Evolutionary conservation across 2,113 vertebrate species (phyloP).

Genomic region (Neomonachus schauinslandi): DNA sequence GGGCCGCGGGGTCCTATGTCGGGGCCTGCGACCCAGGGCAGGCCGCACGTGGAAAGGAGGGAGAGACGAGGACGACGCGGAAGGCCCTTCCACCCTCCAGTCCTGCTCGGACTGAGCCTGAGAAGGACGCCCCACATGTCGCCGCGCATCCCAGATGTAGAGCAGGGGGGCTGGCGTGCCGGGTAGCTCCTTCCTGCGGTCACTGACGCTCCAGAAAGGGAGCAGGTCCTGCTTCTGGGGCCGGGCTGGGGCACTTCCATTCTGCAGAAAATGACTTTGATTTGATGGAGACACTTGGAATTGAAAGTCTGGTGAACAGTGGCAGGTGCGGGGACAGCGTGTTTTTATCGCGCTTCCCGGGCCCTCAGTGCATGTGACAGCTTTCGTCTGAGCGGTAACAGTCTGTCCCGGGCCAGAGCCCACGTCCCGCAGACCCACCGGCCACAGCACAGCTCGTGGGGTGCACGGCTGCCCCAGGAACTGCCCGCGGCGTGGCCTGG

Average conservation of each 20-base stretch:
- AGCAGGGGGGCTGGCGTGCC: background rate
- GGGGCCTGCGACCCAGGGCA: background rate
- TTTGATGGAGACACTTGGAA: background rate
- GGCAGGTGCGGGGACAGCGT: accelerated
- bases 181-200: background rate
- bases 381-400: background rate
- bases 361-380: background rate
- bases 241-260: background rate
- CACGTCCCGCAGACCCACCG: background rate
- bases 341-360: background rate
- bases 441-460: background rate
- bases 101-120: background rate
- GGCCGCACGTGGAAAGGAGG: background rate
- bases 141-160: background rate
- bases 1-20: background rate
- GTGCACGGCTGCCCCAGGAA: background rate
- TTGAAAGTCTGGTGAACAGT: background rate
- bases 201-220: accelerated
- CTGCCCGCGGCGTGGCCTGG: background rate
- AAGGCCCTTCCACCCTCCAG: background rate
- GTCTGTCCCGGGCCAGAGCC: background rate
- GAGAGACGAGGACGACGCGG: accelerated
- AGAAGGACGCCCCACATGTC: accelerated
- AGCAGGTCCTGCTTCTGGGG: background rate
- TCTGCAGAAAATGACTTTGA: background rate